Evolutionary conservation across 2,888 invertebrate species (phyloP), one percentile per base, ranked within the genome.

Genomic region (Heliconius ismenius): DNA sequence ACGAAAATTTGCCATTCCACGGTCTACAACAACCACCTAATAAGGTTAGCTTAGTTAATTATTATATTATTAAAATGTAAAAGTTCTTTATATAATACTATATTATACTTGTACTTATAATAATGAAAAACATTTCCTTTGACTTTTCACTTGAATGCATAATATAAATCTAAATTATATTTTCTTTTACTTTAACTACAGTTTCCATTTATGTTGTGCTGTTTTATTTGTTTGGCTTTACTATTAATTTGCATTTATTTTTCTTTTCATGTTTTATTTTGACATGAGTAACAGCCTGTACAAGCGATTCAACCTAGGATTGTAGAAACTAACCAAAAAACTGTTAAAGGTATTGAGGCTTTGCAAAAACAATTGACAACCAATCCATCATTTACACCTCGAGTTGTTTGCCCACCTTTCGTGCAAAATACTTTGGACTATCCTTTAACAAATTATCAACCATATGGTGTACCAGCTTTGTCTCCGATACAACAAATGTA

Each of bases 1-100:
- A 98, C 95, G 98, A 98, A 95, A 98, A 98, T 94, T 96, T 98
- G 87, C 98, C 98, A 88, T 98, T 98, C 96, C 98, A 98, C 92
- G 98, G 98, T 86, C 96, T 98, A 88, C 98, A 98, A 95, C 97
- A 97, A 92, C 97, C 98, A 88, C 98, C 98, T 86, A 97, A 98
- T 93, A 98, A 98, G 97, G 98, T 98, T 96, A 92, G 65, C 13
- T 15, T 11, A n/a, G 15, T 28, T 9, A 63, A 39, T 49, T 13
- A 26, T 54, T 63, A 68, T 2, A 7, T 39, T 24, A 26, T 32
- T 28, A 64, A 18, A 64, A 62, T 15, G 1, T 15, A 2, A 26
- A 26, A 15, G 24, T 26, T 62, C 15, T 26, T 15, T 24, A 60
- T 60, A 26, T 24, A 60, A 7, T 62, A 7, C 15, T 26, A 15